Conservation (phyloP, 2,113 vertebrate genomes). For the Chionodraco myersi region DNA sequence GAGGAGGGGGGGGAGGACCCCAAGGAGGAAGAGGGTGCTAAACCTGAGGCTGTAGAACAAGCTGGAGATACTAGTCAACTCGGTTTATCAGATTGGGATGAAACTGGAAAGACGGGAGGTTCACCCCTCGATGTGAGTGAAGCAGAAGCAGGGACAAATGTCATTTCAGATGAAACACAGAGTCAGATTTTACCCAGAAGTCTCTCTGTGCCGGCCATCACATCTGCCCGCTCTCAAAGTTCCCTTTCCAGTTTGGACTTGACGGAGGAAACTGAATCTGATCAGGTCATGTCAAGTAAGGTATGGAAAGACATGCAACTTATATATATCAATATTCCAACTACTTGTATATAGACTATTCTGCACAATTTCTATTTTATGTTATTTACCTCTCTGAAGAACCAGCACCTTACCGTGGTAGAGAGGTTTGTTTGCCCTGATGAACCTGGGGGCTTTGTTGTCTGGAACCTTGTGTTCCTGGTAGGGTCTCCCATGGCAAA, state of each 20-base stretch:
- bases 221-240: conserved; percentile 9
- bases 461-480: no score
- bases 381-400: no score
- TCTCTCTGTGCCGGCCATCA: conserved; percentile 84
- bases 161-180: conserved; percentile 1
- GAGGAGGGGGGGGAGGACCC: conserved; percentile 52
- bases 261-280: background rate
- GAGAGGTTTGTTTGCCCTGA: no score
- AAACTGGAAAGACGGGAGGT: background rate
- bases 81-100: background rate
- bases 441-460: no score
- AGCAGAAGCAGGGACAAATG: background rate
- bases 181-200: conserved; percentile 55
- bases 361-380: no score
- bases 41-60: background rate
- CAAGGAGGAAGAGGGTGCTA: background rate
- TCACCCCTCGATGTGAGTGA: background rate
- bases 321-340: no score
- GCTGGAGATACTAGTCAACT: background rate
- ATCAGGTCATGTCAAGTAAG: conserved; percentile 36
- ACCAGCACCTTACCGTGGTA: no score
- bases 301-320: conserved; percentile 29
- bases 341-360: background rate
- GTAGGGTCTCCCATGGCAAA: no score
- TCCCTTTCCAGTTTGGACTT: background rate